Conservation (phyloP, 2,797 vertebrate species). For the Triplophysa bombifrons region DNA sequence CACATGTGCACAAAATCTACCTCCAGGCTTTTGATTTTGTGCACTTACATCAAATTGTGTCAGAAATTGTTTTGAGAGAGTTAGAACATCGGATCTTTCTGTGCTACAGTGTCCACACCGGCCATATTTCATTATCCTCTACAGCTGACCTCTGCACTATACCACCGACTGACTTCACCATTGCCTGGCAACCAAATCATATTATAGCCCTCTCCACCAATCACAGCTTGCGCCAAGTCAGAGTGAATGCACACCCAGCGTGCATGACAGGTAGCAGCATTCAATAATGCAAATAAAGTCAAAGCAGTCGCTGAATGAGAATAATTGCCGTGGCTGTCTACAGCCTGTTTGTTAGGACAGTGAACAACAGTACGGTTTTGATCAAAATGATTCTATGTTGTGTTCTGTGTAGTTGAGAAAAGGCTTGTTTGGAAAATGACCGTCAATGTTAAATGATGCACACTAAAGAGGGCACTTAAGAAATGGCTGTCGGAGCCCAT, state of each 20-base stretch:
- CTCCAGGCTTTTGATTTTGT: neutral
- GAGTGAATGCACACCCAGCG: neutral
- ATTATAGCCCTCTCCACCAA: slow-evolving; percentile 56
- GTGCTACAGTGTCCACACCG: slow-evolving; percentile 45
- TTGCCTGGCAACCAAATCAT: slow-evolving; percentile 69
- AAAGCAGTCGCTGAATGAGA: slow-evolving; percentile 35
- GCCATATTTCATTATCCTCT: slow-evolving; percentile 58
- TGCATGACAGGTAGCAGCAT: slow-evolving; percentile 42
- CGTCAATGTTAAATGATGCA: slow-evolving; percentile 8
- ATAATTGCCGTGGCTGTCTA: slow-evolving; percentile 11
- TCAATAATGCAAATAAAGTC: slow-evolving; percentile 58
- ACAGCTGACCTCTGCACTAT: slow-evolving; percentile 61
- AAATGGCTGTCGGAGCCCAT: neutral
- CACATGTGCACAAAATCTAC: neutral
- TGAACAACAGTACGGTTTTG: neutral
- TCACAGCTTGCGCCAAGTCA: slow-evolving; percentile 19
- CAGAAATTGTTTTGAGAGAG: neutral
- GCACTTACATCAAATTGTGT: neutral
- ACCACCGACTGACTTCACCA: slow-evolving; percentile 66
- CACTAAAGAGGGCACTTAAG: neutral
- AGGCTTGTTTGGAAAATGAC: neutral
- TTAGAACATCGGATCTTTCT: slow-evolving; percentile 27
- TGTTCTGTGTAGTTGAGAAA: neutral
- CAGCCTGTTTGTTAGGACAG: neutral
- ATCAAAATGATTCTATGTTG: neutral